Evolutionary conservation across 2,113 vertebrate species (phyloP), one percentile per base, ranked within the genome.

Genomic region (Zosterops pallidus): DNA sequence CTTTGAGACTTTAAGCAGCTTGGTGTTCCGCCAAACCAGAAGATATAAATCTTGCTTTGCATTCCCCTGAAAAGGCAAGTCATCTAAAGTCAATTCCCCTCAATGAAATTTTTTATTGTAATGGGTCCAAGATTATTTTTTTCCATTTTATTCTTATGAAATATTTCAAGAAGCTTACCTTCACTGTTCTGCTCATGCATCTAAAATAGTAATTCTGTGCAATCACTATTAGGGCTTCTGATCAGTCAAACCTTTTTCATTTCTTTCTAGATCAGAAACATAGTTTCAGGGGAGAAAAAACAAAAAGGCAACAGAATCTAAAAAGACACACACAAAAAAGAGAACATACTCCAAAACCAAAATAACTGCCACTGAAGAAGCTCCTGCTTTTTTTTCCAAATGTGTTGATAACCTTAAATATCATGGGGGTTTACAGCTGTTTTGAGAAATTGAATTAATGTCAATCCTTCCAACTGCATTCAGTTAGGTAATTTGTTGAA

Each of bases 261-360:
- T 86, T 94, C n/a, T 59, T 79, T 52, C 26, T 47, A 52, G 33
- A 79, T 12, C 15, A 65, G n/a, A 80, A 60, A 12, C 12, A 60
- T 9, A 4, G 15, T 37, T 68, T 37, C 33, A 3, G 13, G 6
- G 2, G 1, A 14, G 14, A 3, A 28, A 20, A 57, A 41, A 29
- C 25, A 26, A 57, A 49, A 49, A 26, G 2, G 3, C 31, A 56
- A 46, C n/a, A 44, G 14, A 42, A 12, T 59, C 17, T 74, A 57
- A 74, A 50, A 57, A 19, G 10, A 3, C 25, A 15, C 17, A 42
- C 12, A 31, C 14, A 26, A 21, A 67, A 57, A 49, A 42, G 16
- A 16, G 7, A 50, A 59, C 9, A 35, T 23, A 46, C 5, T 33
- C 14, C 23, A 49, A 88, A 72, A 11, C 13, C 1, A 12, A 52